Conservation (phyloP, 92 coral and sea anemone species). For the Epizoanthus scotinus region DNA sequence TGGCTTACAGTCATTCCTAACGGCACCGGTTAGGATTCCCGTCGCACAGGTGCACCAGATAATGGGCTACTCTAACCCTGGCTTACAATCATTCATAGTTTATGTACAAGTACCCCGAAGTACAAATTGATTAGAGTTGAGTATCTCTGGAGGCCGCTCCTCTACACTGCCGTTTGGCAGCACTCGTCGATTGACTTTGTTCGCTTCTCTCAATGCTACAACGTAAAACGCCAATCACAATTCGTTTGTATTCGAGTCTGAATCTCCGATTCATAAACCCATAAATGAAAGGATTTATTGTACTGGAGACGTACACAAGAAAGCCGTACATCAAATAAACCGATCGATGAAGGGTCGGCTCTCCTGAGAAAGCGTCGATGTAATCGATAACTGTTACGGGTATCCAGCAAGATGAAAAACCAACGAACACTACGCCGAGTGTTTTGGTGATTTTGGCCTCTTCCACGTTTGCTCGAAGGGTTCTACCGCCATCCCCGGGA, state of each 20-base stretch:
- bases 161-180: neutral
- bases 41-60: no score
- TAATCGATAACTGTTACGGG: constrained; percentile 70
- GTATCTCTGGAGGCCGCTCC: neutral
- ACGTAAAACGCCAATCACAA: constrained; percentile 29
- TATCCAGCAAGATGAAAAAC: constrained; percentile 75
- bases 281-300: constrained; percentile 73
- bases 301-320: constrained; percentile 65
- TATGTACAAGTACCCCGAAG: no score
- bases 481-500: constrained; percentile 10
- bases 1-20: no score
- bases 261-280: constrained; percentile 58
- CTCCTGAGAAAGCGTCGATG: constrained; percentile 62
- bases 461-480: constrained; percentile 67
- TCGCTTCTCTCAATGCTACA: constrained; percentile 1
- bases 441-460: constrained; percentile 82
- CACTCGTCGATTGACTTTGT: neutral
- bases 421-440: constrained; percentile 68
- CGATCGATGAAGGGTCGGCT: constrained; percentile 45
- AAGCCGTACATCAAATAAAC: constrained; percentile 65
- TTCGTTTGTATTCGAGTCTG: constrained; percentile 58
- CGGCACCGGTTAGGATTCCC: no score
- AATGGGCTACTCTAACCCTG: no score
- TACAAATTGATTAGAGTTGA: neutral
- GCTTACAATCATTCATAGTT: no score